Conservation (phyloP, 2,113 vertebrate genomes). For the Sapayoa aenigma region DNA sequence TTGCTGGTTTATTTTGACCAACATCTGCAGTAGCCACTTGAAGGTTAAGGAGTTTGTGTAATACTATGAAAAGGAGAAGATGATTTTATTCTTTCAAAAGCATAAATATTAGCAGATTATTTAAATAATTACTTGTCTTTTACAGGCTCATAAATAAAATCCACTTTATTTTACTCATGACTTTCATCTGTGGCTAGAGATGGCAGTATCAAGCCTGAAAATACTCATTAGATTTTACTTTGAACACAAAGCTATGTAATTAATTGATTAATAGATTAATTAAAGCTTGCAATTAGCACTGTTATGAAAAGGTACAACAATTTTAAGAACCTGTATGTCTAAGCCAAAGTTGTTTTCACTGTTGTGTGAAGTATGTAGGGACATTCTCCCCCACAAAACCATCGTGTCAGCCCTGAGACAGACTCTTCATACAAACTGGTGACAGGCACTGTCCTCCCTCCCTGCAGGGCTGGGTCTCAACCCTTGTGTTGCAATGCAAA, state of each 20-base stretch:
- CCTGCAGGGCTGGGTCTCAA: not conserved
- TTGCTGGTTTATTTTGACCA: not conserved
- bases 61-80: not conserved
- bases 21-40: not conserved
- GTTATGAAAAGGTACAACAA: not conserved
- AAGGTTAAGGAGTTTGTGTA: not conserved
- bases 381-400: not conserved
- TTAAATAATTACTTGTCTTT: not conserved
- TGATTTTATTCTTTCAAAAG: not conserved
- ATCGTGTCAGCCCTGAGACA: not conserved
- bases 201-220: not conserved
- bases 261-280: not conserved
- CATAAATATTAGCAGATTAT: not conserved
- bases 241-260: not conserved
- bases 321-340: not conserved
- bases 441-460: not conserved
- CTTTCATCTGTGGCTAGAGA: not conserved
- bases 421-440: not conserved
- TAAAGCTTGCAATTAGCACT: not conserved
- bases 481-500: not conserved
- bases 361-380: not conserved
- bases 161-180: not conserved
- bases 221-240: not conserved
- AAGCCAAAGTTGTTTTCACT: not conserved
- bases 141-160: not conserved